These are phyloP conservation scores for Phoebastria nigripes DNA, from an alignment of 2,797 vertebrate genomes.

Conservation along the genomic window DNA sequence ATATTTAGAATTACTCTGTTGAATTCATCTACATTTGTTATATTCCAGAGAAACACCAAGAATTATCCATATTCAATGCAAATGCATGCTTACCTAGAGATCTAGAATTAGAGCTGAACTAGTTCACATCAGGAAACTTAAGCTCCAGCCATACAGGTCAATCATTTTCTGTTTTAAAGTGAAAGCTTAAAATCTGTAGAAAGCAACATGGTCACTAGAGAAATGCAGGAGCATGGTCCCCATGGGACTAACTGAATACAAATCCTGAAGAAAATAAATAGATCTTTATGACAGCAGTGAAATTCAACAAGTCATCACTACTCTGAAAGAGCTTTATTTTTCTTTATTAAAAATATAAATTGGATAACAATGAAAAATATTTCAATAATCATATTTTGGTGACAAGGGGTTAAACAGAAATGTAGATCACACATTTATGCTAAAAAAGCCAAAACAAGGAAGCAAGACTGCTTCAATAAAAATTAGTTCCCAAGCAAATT, in stretches of 20 bases:
- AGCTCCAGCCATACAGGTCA: not conserved
- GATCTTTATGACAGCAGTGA: not conserved
- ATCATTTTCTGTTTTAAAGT: not conserved
- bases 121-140: not conserved
- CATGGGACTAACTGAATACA: not conserved
- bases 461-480: not conserved
- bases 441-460: not conserved
- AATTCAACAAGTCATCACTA: constrained; percentile 9
- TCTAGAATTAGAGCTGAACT: not conserved
- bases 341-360: not conserved
- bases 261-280: not conserved
- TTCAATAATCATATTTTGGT: not conserved
- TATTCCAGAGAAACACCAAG: not conserved
- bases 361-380: not conserved
- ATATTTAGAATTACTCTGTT: not conserved
- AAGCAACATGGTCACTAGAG: not conserved
- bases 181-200: not conserved
- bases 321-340: not conserved
- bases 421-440: not conserved
- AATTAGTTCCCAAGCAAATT: not conserved
- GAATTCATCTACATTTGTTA: not conserved
- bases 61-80: not conserved
- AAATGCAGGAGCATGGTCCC: not conserved
- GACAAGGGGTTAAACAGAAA: not conserved
- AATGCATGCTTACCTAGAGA: not conserved